A percentile compares a stretch with the other conserved stretches of the same genome.
Evolutionary conservation across 2,888 invertebrate genomes (phyloP).

Genomic region (Acanthosepion lycidas): DNA sequence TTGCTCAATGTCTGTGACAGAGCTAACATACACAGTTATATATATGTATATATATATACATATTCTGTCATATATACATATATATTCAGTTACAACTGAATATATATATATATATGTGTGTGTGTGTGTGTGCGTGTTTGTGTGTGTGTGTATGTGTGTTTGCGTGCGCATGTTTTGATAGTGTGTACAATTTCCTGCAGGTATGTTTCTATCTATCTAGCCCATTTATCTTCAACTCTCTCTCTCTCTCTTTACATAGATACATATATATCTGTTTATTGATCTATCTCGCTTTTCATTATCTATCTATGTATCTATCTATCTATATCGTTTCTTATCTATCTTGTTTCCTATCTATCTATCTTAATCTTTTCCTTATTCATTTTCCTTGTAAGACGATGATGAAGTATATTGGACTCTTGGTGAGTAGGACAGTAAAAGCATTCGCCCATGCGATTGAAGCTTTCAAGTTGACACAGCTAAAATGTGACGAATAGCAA

Average conservation of each 20-base stretch:
- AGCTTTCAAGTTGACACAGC: neutral
- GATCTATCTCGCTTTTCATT: neutral
- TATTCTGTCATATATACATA: too few species aligned
- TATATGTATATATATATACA: too few species aligned
- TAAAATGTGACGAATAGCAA: neutral
- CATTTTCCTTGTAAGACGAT: neutral
- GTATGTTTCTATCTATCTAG: neutral
- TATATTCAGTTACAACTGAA: too few species aligned
- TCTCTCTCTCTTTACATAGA: neutral
- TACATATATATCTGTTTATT: neutral
- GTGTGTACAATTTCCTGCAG: neutral
- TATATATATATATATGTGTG: too few species aligned
- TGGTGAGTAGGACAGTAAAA: neutral
- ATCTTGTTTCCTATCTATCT: neutral
- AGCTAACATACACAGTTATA: too few species aligned
- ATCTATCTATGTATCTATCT: neutral
- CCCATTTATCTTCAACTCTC: neutral
- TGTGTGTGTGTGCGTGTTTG: too few species aligned
- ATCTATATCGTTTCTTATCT: neutral
- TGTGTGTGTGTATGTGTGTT: too few species aligned
- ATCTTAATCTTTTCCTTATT: neutral
- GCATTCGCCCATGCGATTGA: neutral
- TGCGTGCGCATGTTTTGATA: too few species aligned
- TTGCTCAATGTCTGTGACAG: too few species aligned
- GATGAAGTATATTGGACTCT: neutral